Conservation (phyloP, 2,113 vertebrate genomes). For the Pholis gunnellus region DNA sequence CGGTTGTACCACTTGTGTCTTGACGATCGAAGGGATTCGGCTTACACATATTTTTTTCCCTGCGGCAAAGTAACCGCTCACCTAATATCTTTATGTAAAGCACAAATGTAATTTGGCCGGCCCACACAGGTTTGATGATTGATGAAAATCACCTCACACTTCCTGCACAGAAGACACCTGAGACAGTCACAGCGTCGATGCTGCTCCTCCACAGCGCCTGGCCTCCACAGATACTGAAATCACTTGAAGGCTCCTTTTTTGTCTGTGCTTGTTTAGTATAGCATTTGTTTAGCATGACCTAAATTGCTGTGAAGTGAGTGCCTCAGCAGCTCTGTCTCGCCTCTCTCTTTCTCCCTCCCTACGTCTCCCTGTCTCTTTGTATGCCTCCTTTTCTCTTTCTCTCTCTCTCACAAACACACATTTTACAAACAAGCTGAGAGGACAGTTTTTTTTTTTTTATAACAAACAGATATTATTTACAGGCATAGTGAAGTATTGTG, state of each 20-base stretch:
- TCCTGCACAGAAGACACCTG: slow-evolving; percentile 31
- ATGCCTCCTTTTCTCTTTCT: slow-evolving; percentile 43
- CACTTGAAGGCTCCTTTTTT: slow-evolving; percentile 55
- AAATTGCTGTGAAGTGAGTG: slow-evolving; percentile 80
- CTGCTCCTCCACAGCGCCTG: neutral
- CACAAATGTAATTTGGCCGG: slow-evolving; percentile 34
- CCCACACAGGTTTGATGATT: slow-evolving; percentile 15
- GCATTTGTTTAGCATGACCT: slow-evolving; percentile 82
- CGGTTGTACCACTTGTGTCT: slow-evolving; percentile 19
- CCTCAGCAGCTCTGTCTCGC: slow-evolving; percentile 79
- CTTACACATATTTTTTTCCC: slow-evolving; percentile 17
- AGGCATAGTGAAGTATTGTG: slow-evolving; percentile 49
- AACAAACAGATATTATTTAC: slow-evolving; percentile 55
- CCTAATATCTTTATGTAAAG: slow-evolving; percentile 27
- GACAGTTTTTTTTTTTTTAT: slow-evolving; percentile 45
- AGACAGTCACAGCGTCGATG: neutral
- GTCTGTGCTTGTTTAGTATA: slow-evolving; percentile 61
- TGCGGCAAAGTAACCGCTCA: slow-evolving; percentile 23
- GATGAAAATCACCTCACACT: slow-evolving; percentile 59
- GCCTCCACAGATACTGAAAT: slow-evolving; percentile 30
- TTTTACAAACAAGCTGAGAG: slow-evolving; percentile 62
- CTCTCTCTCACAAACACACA: slow-evolving; percentile 13
- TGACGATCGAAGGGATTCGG: neutral
- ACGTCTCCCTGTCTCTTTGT: slow-evolving; percentile 44
- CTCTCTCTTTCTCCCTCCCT: slow-evolving; percentile 47